Evolutionary conservation across 2,888 invertebrate species (phyloP).

Genomic region (Meghimatium bilineatum): DNA sequence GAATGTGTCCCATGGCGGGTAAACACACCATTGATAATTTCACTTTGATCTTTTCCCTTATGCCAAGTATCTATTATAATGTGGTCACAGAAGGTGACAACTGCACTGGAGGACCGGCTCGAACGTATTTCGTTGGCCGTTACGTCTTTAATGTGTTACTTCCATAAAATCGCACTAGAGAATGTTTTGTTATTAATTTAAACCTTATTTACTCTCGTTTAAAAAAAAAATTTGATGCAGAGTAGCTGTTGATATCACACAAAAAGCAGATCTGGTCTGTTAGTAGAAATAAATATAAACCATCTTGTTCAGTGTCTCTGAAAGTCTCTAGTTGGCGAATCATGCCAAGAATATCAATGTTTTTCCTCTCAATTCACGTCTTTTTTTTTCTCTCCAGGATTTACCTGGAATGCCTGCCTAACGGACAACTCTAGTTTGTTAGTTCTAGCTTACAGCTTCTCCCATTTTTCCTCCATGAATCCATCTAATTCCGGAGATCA

Average conservation of each 20-base stretch:
- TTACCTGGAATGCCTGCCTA: neutral
- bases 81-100: neutral
- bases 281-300: no score
- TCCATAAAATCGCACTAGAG: no score
- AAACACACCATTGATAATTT: conserved; percentile 2
- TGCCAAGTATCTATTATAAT: conserved; percentile 1
- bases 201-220: no score
- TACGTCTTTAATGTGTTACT: neutral
- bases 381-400: no score
- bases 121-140: neutral
- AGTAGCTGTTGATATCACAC: no score
- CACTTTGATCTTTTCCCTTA: conserved; percentile 6
- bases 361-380: no score
- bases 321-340: no score
- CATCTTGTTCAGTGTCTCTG: no score
- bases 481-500: conserved; percentile 41
- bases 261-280: no score
- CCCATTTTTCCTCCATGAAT: neutral
- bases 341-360: no score
- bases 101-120: neutral
- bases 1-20: conserved; percentile 2
- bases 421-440: neutral
- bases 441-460: neutral
- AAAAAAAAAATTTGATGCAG: no score
- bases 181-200: no score